Base-by-base conservation (phyloP, 2,797 vertebrate species). In the Pampus argenteus region DNA sequence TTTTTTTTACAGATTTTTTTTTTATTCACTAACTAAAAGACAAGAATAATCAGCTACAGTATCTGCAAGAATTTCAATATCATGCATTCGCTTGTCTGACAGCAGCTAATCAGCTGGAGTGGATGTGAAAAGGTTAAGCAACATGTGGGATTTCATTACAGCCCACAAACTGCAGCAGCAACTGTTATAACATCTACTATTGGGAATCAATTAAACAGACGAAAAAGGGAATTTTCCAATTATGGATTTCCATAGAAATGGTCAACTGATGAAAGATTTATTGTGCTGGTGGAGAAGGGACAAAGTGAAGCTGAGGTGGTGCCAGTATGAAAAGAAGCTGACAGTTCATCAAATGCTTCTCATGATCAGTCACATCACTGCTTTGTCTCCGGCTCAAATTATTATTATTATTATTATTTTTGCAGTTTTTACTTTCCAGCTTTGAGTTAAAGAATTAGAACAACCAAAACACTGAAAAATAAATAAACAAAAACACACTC, bases 111-210 rank as follows among this genome's bases (percentile, higher is more conserved):
- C 48, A 17, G 25, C 49, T 8, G 9, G 26, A 36, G 40, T 55
- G 62, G 57, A 63, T 36, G 56, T 36, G 18, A 76, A 55, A 80
- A 69, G 70, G 50, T 78, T 58, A 40, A 74, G 36, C 72, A 67
- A 69, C 80, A 66, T 42, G 65, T 83, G 79, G 78, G 78, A 83
- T 80, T 76, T 69, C 52, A 71, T 76, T 71, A 60, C 45, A 79
- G 55, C 34, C 23, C 25, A 38, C 50, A 34, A 75, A 62, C 64
- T 47, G 59, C 60, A 45, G 63, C 52, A 31, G 81, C 74, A 71
- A 66, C 58, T 62, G 71, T 59, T 56, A 69, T n/a, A 36, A 18
- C 55, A 25, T 48, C 42, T 28, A 69, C 78, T 62, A 64, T 47
- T 29, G 60, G 52, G 61, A 87, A 78, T 50, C 31, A 74, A 76